Conservation (phyloP, 1,140 invertebrate genomes). For the Camponotus floridanus region DNA sequence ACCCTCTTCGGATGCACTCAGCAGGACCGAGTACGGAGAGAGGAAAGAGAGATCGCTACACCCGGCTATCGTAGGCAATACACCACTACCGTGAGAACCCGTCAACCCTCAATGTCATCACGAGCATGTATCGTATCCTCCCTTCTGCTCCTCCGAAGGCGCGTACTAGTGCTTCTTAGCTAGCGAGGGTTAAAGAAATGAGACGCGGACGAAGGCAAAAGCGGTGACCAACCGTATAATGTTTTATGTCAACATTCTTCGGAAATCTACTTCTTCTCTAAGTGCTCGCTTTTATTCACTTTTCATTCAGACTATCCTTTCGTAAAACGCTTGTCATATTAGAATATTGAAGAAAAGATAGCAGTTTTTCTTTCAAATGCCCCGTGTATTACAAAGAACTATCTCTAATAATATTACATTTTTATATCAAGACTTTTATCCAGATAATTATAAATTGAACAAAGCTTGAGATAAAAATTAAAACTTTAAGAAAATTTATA, state of each 20-base stretch:
- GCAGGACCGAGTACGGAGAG: slow-evolving; percentile 26
- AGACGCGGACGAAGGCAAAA: slow-evolving; percentile 58
- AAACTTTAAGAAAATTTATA: neutral
- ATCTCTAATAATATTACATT: neutral
- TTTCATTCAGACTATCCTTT: neutral
- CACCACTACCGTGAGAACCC: slow-evolving; percentile 67
- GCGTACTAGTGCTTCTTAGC: slow-evolving; percentile 69
- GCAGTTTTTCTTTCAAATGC: neutral
- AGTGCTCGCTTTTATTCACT: slow-evolving; percentile 58
- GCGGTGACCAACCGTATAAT: slow-evolving; percentile 76
- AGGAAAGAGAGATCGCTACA: slow-evolving; percentile 25
- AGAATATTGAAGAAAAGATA: neutral
- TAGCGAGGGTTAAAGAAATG: slow-evolving; percentile 50
- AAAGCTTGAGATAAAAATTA: neutral
- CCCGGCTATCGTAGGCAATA: slow-evolving; percentile 60
- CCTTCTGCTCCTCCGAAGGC: slow-evolving; percentile 37
- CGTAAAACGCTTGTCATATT: slow-evolving; percentile 5
- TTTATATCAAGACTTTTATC: neutral
- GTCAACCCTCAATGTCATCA: slow-evolving; percentile 77
- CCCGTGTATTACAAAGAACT: too few relatives aligned
- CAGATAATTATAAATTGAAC: neutral
- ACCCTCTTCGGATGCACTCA: slow-evolving; percentile 61
- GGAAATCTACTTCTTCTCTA: slow-evolving; percentile 21
- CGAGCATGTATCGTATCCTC: slow-evolving; percentile 21
- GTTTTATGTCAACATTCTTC: slow-evolving; percentile 76